Evolutionary conservation across 1,140 invertebrate genomes (phyloP).

Genomic region (Cheumatopsyche charites): DNA sequence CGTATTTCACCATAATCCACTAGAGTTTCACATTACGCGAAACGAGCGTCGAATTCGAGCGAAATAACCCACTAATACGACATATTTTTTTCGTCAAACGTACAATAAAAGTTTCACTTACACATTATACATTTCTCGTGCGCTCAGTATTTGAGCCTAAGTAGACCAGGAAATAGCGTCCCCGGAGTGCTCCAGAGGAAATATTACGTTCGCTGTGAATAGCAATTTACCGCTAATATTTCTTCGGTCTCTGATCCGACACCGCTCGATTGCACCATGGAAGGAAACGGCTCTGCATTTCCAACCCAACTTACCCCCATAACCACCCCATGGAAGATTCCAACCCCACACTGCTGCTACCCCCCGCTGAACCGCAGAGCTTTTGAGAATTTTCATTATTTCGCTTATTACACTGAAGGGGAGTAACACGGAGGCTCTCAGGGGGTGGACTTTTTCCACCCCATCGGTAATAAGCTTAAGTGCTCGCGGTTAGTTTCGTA

Average conservation of each 20-base stretch:
- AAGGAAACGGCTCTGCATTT: conserved; percentile 9
- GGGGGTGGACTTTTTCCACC: background rate
- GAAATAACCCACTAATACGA: no score
- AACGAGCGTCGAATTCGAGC: no score
- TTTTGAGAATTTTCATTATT: conserved; percentile 40
- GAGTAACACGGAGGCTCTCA: no score
- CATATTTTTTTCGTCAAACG: no score
- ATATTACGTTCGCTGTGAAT: conserved; percentile 9
- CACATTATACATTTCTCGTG: no score
- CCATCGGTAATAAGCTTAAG: conserved; percentile 34
- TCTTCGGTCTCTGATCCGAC: conserved; percentile 24
- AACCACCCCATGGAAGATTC: background rate
- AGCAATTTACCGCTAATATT: conserved; percentile 25
- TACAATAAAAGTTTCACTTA: no score
- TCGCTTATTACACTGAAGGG: conserved; percentile 29
- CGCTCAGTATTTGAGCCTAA: no score
- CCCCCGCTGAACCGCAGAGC: conserved; percentile 22
- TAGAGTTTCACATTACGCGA: no score
- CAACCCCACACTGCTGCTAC: background rate
- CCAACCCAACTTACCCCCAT: background rate
- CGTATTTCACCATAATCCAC: no score
- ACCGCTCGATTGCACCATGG: conserved; percentile 6
- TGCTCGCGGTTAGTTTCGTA: conserved; percentile 39
- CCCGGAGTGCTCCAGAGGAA: background rate
- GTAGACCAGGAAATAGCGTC: background rate